Base-by-base conservation (phyloP, 2,797 vertebrate genomes). In the Acrossocheilus wenchowensis region DNA sequence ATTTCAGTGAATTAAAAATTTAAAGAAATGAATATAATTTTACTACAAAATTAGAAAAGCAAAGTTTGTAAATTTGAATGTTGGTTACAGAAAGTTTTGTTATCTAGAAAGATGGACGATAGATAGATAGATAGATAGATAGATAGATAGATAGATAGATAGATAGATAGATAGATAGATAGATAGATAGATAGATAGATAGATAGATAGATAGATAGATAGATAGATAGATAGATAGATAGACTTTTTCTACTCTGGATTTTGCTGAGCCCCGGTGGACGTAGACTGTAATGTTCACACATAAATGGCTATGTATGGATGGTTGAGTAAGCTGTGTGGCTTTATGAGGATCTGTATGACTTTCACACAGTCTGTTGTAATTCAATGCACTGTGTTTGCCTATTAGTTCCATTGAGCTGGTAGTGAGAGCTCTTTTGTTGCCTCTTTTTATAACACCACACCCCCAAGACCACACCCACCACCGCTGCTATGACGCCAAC, bases 291-390 rank as follows among this genome's bases (percentile, higher is more conserved):
- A 82, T 84, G 82, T 89, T 85, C 86, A 90, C 78, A 81, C 41
- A 64, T 57, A 62, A 84, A 69, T 68, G 84, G 84, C 30, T 66
- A 57, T 84, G 11, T 36, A 45, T 83, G 57, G 26, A 74, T 60
- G 75, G 39, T 68, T 69, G 77, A 71, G 81, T 84, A 84, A 84
- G 60, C 81, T 62, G 77, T 78, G 81, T 52, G 34, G 64, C 11
- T 82, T 74, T 19, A 64, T 19, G 39, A 73, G 77, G 9, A 79
- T 80, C 39, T 48, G 7, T 1, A 34, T 7, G 23, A 81, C 62
- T 50, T 54, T 94, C 97, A 99, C 90, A 99, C 97, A 90, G 98
- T 99, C 91, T 99, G 96, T 87, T 96, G 97, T 96, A 99, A 98
- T 94, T 99, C 98, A 0, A 99, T 98, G 88, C 98, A 97, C 92